Conservation (phyloP, 2,888 invertebrate genomes). For the Fissipunctia ypsillon region DNA sequence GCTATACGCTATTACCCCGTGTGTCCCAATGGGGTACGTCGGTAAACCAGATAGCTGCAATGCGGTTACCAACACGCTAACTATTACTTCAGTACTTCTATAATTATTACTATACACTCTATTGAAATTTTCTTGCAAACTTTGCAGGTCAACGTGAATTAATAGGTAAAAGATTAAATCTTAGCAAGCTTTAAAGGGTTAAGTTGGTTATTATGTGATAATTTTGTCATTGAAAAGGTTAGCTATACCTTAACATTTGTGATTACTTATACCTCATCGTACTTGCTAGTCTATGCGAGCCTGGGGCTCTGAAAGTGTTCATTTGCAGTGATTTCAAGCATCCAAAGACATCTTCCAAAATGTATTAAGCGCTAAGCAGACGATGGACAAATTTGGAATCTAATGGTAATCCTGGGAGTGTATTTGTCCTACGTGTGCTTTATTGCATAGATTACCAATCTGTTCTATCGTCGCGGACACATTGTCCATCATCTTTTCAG, state of each 20-base stretch:
- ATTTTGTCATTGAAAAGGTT: neutral
- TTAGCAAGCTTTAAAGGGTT: neutral
- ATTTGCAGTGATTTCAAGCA: neutral
- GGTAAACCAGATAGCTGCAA: slow-evolving; percentile 64
- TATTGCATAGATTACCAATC: too few species aligned
- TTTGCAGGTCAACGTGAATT: slow-evolving; percentile 19
- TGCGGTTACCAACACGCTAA: slow-evolving; percentile 64
- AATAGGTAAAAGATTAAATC: neutral
- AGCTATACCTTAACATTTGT: neutral
- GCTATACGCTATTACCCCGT: slow-evolving; percentile 50
- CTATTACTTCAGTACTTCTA: slow-evolving; percentile 38
- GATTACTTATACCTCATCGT: neutral
- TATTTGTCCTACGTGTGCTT: too few species aligned
- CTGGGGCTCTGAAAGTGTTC: neutral
- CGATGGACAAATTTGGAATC: too few species aligned
- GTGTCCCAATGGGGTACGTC: slow-evolving; percentile 61
- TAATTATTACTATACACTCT: slow-evolving; percentile 54
- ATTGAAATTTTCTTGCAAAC: slow-evolving; percentile 36
- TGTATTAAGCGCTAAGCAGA: too few species aligned
- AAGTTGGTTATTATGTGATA: neutral
- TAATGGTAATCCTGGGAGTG: too few species aligned
- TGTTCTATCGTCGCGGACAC: too few species aligned
- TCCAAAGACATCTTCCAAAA: too few species aligned
- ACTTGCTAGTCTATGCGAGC: neutral
- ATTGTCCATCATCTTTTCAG: too few species aligned